These are phyloP conservation scores for Tyria jacobaeae DNA, from an alignment of 2,888 invertebrate genomes.

Conservation along the genomic window DNA sequence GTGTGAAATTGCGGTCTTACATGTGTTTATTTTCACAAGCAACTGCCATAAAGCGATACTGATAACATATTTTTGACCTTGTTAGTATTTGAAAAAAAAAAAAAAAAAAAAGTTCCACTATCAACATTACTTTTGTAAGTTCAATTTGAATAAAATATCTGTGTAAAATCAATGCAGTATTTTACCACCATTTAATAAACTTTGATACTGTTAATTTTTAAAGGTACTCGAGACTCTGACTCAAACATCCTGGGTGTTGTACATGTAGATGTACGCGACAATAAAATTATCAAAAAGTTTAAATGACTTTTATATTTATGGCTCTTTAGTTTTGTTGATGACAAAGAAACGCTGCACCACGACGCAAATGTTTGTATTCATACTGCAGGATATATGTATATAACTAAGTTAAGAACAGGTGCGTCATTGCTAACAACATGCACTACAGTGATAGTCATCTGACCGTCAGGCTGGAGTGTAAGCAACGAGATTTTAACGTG, in stretches of 20 bases:
- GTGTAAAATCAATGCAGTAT: too few relatives aligned
- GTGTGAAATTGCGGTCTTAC: too few relatives aligned
- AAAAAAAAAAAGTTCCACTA: too few relatives aligned
- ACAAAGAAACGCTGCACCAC: slow-evolving; percentile 54
- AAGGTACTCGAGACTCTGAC: background rate
- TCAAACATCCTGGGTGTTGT: background rate
- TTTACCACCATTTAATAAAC: background rate
- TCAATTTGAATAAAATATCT: too few relatives aligned
- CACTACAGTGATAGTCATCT: slow-evolving; percentile 66
- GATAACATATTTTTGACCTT: too few relatives aligned
- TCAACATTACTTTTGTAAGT: too few relatives aligned
- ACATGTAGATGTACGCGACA: background rate
- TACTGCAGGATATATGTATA: slow-evolving; percentile 60
- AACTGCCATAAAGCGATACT: too few relatives aligned
- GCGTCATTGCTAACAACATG: slow-evolving; percentile 60
- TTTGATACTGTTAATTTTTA: background rate
- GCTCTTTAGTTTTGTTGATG: slow-evolving; percentile 45
- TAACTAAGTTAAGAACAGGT: slow-evolving; percentile 74
- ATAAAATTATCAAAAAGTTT: background rate
- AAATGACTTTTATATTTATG: slow-evolving; percentile 6
- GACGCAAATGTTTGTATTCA: slow-evolving; percentile 52
- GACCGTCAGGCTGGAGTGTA: slow-evolving; percentile 53
- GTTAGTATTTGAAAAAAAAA: too few relatives aligned
- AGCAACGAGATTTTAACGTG: slow-evolving; percentile 61
- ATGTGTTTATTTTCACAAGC: too few relatives aligned